Conservation (phyloP, 2,888 invertebrate genomes). For the Caenorhabditis uteleia region DNA sequence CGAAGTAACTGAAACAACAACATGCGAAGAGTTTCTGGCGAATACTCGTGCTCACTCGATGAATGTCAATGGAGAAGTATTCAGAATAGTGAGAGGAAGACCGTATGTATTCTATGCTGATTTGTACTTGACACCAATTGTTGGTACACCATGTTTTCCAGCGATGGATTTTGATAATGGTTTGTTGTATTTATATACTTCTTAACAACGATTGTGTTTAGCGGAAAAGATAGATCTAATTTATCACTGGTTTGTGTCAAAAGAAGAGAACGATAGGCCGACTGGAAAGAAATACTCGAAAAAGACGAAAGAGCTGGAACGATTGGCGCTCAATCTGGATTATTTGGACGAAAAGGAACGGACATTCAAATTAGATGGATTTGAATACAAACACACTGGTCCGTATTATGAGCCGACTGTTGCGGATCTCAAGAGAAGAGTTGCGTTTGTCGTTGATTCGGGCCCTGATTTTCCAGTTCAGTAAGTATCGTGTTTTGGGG, state of each 20-base stretch:
- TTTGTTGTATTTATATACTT: neutral
- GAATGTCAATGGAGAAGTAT: slow-evolving; percentile 4
- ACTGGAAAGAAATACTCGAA: neutral
- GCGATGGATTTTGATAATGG: slow-evolving; percentile 1
- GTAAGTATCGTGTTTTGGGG: slow-evolving; percentile 10
- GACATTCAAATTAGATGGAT: slow-evolving; percentile 6
- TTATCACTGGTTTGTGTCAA: slow-evolving; percentile 23
- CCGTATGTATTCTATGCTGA: neutral
- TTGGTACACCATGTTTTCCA: slow-evolving; percentile 4
- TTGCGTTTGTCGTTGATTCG: slow-evolving; percentile 21
- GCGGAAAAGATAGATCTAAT: neutral
- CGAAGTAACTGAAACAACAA: no score
- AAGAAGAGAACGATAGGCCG: neutral
- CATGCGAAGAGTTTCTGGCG: no score
- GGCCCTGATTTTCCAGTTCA: slow-evolving; percentile 13
- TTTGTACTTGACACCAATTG: slow-evolving; percentile 4
- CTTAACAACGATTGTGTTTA: neutral
- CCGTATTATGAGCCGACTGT: slow-evolving; percentile 5
- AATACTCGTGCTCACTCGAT: no score
- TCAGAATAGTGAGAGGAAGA: slow-evolving; percentile 3
- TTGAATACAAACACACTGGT: slow-evolving; percentile 3
- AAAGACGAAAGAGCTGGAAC: slow-evolving; percentile 2
- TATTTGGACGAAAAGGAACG: slow-evolving; percentile 5
- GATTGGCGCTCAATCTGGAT: neutral
- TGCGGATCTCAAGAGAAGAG: slow-evolving; percentile 4